phyloP scores from a whole-genome alignment of 1,140 invertebrate species.

The Drosophila ogumai region DNA sequence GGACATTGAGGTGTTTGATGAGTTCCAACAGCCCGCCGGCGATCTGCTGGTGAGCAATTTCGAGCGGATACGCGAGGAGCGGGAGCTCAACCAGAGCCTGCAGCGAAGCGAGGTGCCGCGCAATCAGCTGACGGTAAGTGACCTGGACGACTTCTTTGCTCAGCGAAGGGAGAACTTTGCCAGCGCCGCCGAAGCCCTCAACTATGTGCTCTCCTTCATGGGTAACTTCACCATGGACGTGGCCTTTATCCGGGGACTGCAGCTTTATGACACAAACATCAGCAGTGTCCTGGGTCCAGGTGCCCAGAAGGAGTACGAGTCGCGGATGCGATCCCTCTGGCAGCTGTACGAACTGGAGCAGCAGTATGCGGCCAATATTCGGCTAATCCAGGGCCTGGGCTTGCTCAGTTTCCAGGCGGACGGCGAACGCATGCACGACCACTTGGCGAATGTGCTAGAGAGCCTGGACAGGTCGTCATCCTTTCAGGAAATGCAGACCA shows the following conservation, averaged over 20 bases:
- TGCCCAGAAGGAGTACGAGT: slow-evolving; percentile 75
- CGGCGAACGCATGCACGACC: slow-evolving; percentile 30
- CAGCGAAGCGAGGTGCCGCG: slow-evolving; percentile 28
- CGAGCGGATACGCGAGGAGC: slow-evolving; percentile 73
- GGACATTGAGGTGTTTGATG: slow-evolving; percentile 80
- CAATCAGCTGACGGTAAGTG: slow-evolving; percentile 75
- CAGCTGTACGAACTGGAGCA: slow-evolving; percentile 73
- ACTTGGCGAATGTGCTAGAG: slow-evolving; percentile 51
- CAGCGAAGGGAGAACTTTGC: slow-evolving; percentile 54
- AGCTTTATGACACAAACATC: slow-evolving; percentile 66
- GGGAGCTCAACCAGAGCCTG: slow-evolving; percentile 53
- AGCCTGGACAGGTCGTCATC: slow-evolving; percentile 28
- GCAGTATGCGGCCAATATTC: slow-evolving; percentile 59
- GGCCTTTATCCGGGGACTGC: slow-evolving; percentile 70
- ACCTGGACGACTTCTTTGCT: slow-evolving; percentile 72
- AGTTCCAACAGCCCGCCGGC: slow-evolving; percentile 71
- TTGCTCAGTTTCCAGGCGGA: slow-evolving; percentile 53
- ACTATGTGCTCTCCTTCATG: slow-evolving; percentile 69
- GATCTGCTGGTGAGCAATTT: slow-evolving; percentile 71
- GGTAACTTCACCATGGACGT: slow-evolving; percentile 75
- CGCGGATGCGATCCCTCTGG: slow-evolving; percentile 71
- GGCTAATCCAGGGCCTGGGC: slow-evolving; percentile 46
- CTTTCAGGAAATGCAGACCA: background rate
- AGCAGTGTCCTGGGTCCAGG: slow-evolving; percentile 53
- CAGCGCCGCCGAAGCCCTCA: slow-evolving; percentile 42